These are phyloP conservation scores for Anodontia alba DNA, from an alignment of 2,888 invertebrate species.

Conservation along the genomic window DNA sequence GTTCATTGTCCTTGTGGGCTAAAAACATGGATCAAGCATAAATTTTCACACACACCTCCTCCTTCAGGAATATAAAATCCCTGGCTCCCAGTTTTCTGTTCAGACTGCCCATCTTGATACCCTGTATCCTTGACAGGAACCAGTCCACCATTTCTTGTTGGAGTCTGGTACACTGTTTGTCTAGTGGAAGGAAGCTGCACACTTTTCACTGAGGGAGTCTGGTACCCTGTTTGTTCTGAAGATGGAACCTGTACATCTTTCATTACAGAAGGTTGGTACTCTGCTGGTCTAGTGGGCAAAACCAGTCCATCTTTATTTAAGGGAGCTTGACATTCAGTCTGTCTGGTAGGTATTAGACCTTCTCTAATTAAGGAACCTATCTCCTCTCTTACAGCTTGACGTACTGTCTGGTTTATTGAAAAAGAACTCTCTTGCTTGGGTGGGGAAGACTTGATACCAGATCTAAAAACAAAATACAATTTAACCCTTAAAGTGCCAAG, in stretches of 20 bases:
- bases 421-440: background rate
- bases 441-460: background rate
- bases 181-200: background rate
- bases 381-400: constrained; percentile 44
- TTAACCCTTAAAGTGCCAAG: background rate
- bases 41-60: too few species aligned
- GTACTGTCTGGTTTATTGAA: constrained; percentile 25
- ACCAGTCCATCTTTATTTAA: background rate
- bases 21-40: too few species aligned
- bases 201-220: background rate
- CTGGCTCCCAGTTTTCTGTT: background rate
- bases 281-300: background rate
- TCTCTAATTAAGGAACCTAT: constrained; percentile 34
- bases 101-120: background rate
- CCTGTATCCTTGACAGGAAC: background rate
- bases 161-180: background rate
- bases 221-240: background rate
- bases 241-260: background rate
- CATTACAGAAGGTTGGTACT: background rate
- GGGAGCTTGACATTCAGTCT: background rate
- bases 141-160: background rate
- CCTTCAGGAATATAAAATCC: background rate
- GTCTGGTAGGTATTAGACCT: constrained; percentile 25
- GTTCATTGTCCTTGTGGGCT: too few species aligned
- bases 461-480: background rate